Evolutionary conservation across 2,888 invertebrate genomes (phyloP), one percentile per base, ranked within the genome.

Genomic region (Agriotes lineatus): DNA sequence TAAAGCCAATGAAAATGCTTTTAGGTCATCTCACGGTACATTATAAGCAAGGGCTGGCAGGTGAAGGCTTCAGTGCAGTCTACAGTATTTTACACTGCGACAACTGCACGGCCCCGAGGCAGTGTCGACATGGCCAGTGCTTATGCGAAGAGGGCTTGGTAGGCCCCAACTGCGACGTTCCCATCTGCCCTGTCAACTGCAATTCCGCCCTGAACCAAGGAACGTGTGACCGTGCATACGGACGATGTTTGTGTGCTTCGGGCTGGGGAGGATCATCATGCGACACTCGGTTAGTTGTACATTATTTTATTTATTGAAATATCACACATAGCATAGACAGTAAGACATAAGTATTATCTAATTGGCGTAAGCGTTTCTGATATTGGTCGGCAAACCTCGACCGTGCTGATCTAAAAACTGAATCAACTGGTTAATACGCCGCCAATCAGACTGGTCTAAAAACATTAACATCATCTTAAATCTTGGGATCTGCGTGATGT

Each of bases 21-120:
- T 90, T 92, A 69, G 96, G 94, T 45, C 91, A 93, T 79, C 85
- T 96, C 72, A 96, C 96, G 0, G 93, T 97, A 0, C 95, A 95
- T 83, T 96, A 95, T 79, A 95, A 96, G 81, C 94, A 95, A 81
- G 91, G 93, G 16, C 88, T 90, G 58, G 85, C 87, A 0, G 90
- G 90, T 3, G 93, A 95, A 82, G 96, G 96, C 0, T 97, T 97
- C 79, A 96, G 96, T 82, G 96, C 96, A 0, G 89, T 94, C 20
- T 96, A 95, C 78, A 89, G 90, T 58, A 91, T 96, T 0, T 87
- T 94, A 75, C 90, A 90, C 5, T 96, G 96, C 79, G 90, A 90
- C 0, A 85, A 87, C 50, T 96, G 96, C 77, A 82, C 88, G 0
- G 86, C 86, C 69, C 93, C 93, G 9, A 88, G 94, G 59, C 87